phyloP scores from a whole-genome alignment of 37 sponge, comb jelly and placozoan species.

The Halisarca cf. caerulea region DNA sequence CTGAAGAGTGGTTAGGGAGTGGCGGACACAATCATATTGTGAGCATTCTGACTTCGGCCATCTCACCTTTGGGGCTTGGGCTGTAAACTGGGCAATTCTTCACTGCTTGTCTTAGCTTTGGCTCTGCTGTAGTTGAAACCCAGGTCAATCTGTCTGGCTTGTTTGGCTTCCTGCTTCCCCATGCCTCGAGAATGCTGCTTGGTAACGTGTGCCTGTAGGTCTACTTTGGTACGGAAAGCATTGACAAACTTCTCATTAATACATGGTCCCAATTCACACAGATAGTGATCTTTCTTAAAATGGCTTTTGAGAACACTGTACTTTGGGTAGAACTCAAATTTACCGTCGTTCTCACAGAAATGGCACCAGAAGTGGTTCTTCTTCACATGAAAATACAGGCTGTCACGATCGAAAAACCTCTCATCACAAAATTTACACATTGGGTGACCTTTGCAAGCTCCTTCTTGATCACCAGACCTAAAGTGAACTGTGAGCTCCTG shows the following conservation, averaged over 20 bases:
- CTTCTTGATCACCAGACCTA: conserved; percentile 70
- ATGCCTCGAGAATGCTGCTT: conserved; percentile 55
- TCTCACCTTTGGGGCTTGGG: neutral
- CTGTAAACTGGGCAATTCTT: neutral
- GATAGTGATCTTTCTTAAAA: conserved; percentile 76
- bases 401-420: conserved; percentile 85
- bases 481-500: conserved; percentile 66
- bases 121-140: conserved; percentile 47
- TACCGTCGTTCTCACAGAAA: conserved; percentile 83
- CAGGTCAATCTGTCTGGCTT: conserved; percentile 51
- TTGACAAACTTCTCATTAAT: conserved; percentile 61
- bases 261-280: conserved; percentile 85
- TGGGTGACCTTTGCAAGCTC: conserved; percentile 85
- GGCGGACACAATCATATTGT: too few species aligned
- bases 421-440: conserved; percentile 85
- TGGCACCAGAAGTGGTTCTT: conserved; percentile 92
- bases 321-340: conserved; percentile 69
- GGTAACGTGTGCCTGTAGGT: conserved; percentile 79
- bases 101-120: neutral
- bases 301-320: conserved; percentile 58
- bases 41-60: neutral
- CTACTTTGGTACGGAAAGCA: conserved; percentile 78
- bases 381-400: conserved; percentile 74
- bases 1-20: too few species aligned
- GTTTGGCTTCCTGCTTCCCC: conserved; percentile 69